Conservation (phyloP, 2,113 vertebrate species). For the Vanacampus margaritifer region DNA sequence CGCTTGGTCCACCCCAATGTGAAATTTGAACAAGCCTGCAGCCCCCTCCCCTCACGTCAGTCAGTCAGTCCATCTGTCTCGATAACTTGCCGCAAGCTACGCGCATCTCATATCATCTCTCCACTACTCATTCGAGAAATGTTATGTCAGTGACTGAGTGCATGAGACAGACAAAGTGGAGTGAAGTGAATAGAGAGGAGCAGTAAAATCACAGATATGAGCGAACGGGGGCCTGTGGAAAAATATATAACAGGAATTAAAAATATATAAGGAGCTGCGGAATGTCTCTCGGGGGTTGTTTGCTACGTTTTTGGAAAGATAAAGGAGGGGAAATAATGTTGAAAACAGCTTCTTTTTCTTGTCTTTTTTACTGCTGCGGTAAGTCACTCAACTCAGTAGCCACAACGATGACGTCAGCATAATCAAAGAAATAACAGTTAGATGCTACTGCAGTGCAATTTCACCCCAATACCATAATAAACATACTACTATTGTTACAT, state of each 20-base stretch:
- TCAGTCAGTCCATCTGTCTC: conserved; percentile 34
- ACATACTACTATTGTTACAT: neutral
- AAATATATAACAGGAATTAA: conserved; percentile 20
- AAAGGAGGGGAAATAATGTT: neutral
- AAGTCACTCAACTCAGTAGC: neutral
- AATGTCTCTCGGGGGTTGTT: conserved; percentile 15
- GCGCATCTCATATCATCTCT: conserved; percentile 24
- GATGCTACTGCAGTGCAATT: neutral
- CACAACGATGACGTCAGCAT: neutral
- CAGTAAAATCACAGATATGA: conserved; percentile 26
- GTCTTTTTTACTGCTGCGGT: neutral
- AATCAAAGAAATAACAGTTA: neutral
- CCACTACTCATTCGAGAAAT: conserved; percentile 36
- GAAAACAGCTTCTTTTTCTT: neutral
- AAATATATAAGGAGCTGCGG: conserved; percentile 30
- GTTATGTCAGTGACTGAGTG: conserved; percentile 35
- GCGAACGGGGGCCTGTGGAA: conserved; percentile 22
- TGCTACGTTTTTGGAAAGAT: neutral
- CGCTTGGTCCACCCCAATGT: conserved; percentile 19
- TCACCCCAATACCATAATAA: neutral
- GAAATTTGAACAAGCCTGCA: conserved; percentile 27
- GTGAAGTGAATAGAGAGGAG: conserved; percentile 34
- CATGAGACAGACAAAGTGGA: conserved; percentile 22
- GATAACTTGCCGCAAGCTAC: conserved; percentile 23
- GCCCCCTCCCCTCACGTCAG: conserved; percentile 16